These are phyloP conservation scores for Aspidiotus rigidus DNA, from an alignment of 2,888 invertebrate species.

Conservation along the genomic window DNA sequence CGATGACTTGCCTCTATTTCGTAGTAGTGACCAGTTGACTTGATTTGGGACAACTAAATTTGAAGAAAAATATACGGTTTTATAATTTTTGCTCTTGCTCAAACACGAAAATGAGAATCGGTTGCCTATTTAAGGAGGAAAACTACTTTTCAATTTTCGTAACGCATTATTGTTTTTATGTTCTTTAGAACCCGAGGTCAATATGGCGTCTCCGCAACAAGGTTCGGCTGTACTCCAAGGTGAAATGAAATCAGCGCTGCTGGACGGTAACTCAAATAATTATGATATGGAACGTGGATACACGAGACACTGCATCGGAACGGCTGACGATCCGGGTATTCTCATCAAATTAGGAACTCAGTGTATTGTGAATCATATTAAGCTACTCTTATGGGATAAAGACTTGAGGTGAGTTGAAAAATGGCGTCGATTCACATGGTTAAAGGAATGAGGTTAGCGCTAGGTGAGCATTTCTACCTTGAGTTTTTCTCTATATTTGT, in stretches of 20 bases:
- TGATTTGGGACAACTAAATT: too few relatives aligned
- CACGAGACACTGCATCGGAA: conserved; percentile 71
- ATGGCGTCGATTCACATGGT: too few relatives aligned
- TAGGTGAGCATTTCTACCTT: too few relatives aligned
- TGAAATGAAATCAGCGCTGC: conserved; percentile 75
- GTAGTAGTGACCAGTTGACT: too few relatives aligned
- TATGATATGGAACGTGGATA: conserved; percentile 90
- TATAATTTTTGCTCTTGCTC: too few relatives aligned
- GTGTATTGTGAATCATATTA: conserved; percentile 87
- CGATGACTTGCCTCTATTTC: too few relatives aligned
- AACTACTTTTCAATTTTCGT: too few relatives aligned
- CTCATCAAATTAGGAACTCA: conserved; percentile 67
- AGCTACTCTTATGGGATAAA: conserved; percentile 84
- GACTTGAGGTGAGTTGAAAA: conserved; percentile 32
- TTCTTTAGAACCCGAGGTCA: conserved; percentile 71
- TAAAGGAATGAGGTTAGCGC: too few relatives aligned
- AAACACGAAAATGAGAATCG: too few relatives aligned
- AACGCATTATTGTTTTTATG: neutral
- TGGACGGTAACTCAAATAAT: conserved; percentile 77
- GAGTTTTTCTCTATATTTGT: too few relatives aligned
- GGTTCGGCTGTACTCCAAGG: conserved; percentile 82
- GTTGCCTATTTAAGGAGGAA: too few relatives aligned
- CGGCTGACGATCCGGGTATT: conserved; percentile 59
- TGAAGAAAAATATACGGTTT: too few relatives aligned
- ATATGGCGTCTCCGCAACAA: conserved; percentile 72